phyloP scores from a whole-genome alignment of 1,140 invertebrate genomes.

The Leucophenga varia region DNA sequence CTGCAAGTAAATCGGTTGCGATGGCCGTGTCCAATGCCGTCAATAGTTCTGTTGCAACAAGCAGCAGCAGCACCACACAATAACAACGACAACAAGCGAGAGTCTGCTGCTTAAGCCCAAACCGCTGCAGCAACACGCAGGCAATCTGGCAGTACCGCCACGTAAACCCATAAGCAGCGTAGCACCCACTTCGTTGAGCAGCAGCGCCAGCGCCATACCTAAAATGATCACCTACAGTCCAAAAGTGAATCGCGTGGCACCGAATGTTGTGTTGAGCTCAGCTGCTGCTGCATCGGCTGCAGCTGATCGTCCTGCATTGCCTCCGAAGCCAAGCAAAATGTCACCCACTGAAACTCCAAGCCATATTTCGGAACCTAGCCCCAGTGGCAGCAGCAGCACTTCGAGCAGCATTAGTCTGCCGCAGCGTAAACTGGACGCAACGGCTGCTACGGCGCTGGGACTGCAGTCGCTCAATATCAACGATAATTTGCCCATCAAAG shows the following conservation, averaged over 20 bases:
- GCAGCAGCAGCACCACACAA: constrained; percentile 24
- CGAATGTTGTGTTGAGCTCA: constrained; percentile 44
- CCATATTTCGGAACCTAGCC: constrained; percentile 1
- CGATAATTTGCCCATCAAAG: constrained; percentile 69
- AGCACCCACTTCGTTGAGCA: constrained; percentile 72
- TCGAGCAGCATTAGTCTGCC: constrained; percentile 14
- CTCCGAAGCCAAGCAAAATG: constrained; percentile 67
- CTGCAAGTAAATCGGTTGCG: constrained; percentile 63
- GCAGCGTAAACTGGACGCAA: constrained; percentile 13
- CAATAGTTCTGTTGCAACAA: not conserved
- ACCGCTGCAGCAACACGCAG: constrained; percentile 32
- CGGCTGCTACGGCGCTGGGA: constrained; percentile 57
- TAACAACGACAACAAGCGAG: constrained; percentile 12
- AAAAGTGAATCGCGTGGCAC: constrained; percentile 53
- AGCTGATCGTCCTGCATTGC: constrained; percentile 65
- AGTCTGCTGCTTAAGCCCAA: constrained; percentile 29
- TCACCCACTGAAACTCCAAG: constrained; percentile 33
- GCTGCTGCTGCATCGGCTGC: not conserved
- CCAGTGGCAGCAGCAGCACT: constrained; percentile 3
- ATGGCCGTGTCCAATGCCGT: constrained; percentile 23
- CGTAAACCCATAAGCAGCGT: constrained; percentile 80
- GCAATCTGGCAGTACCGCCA: constrained; percentile 52
- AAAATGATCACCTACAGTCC: constrained; percentile 68
- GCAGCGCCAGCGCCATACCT: constrained; percentile 59
- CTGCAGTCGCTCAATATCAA: constrained; percentile 49